phyloP scores from a whole-genome alignment of 2,888 invertebrate genomes.

The Nudaria mundana region DNA sequence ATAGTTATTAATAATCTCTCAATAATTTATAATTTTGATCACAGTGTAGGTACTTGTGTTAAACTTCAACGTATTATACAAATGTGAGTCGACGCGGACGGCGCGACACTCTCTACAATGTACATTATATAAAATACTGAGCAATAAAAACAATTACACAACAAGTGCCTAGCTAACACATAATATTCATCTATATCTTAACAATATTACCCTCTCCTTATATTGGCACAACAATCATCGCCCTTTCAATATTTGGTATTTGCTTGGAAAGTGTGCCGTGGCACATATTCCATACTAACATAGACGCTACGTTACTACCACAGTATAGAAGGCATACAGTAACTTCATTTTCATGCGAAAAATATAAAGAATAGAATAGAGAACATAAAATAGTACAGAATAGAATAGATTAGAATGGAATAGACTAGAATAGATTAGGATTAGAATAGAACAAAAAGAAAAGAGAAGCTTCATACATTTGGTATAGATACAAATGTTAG shows the following conservation, averaged over 20 bases:
- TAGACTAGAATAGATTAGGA: too few relatives aligned
- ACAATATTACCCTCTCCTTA: slow-evolving; percentile 74
- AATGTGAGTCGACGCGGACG: slow-evolving; percentile 72
- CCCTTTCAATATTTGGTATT: slow-evolving; percentile 75
- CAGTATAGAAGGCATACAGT: too few relatives aligned
- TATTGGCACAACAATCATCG: slow-evolving; percentile 72
- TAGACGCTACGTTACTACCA: too few relatives aligned
- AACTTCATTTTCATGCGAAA: too few relatives aligned
- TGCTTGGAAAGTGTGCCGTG: slow-evolving; percentile 26
- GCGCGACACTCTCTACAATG: slow-evolving; percentile 53
- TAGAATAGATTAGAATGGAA: too few relatives aligned
- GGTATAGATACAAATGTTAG: too few relatives aligned
- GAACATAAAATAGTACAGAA: too few relatives aligned
- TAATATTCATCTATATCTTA: slow-evolving; percentile 73
- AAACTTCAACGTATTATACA: slow-evolving; percentile 77
- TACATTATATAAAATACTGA: slow-evolving; percentile 73
- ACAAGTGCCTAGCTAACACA: slow-evolving; percentile 68
- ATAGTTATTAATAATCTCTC: slow-evolving; percentile 79
- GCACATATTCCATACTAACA: slow-evolving; percentile 19
- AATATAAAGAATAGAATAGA: too few relatives aligned
- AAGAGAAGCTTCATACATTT: too few relatives aligned
- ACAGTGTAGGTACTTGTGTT: slow-evolving; percentile 78
- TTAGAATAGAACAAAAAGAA: too few relatives aligned
- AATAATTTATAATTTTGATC: slow-evolving; percentile 81
- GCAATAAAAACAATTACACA: slow-evolving; percentile 77